Evolutionary conservation across 2,888 invertebrate species (phyloP).

Genomic region (Azorinus chamasolen): DNA sequence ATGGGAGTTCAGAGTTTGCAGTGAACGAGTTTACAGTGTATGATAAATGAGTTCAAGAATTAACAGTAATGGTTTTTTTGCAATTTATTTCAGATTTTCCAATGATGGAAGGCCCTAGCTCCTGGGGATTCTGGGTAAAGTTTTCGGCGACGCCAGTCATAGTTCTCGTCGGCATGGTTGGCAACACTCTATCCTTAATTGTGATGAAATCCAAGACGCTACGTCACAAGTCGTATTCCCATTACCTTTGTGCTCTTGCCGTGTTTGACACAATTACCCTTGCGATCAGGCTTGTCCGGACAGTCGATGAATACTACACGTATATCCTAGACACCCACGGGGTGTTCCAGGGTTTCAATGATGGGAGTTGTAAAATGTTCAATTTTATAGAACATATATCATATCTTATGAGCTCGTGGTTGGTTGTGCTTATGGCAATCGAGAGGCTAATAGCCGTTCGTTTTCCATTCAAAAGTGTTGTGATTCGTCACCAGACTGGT

Average conservation of each 20-base stretch:
- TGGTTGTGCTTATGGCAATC: slow-evolving; percentile 83
- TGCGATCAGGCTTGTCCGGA: slow-evolving; percentile 65
- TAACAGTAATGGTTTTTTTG: too few species aligned
- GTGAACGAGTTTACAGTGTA: too few species aligned
- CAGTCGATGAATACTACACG: slow-evolving; percentile 67
- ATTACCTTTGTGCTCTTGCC: slow-evolving; percentile 82
- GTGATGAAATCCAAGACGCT: slow-evolving; percentile 82
- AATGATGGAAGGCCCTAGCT: neutral
- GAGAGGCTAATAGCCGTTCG: slow-evolving; percentile 83
- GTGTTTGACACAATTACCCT: slow-evolving; percentile 82
- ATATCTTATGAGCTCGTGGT: slow-evolving; percentile 83
- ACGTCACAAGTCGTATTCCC: slow-evolving; percentile 83
- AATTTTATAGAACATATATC: slow-evolving; percentile 79
- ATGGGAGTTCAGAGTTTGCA: too few species aligned
- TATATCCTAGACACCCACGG: slow-evolving; percentile 24
- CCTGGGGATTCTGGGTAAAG: slow-evolving; percentile 79
- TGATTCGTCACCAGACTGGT: slow-evolving; percentile 76
- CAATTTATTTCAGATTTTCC: too few species aligned
- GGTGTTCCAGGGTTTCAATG: slow-evolving; percentile 68
- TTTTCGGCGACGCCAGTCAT: slow-evolving; percentile 79
- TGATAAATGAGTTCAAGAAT: too few species aligned
- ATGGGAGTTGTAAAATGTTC: slow-evolving; percentile 79
- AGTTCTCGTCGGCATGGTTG: slow-evolving; percentile 79
- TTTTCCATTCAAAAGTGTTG: slow-evolving; percentile 80
- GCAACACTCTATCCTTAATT: slow-evolving; percentile 80